Percentiles rank a stretch among this genome's conserved stretches.
Evolutionary conservation across 1,140 invertebrate species (phyloP).

Genomic region (Leptinotarsa undecemlineata): DNA sequence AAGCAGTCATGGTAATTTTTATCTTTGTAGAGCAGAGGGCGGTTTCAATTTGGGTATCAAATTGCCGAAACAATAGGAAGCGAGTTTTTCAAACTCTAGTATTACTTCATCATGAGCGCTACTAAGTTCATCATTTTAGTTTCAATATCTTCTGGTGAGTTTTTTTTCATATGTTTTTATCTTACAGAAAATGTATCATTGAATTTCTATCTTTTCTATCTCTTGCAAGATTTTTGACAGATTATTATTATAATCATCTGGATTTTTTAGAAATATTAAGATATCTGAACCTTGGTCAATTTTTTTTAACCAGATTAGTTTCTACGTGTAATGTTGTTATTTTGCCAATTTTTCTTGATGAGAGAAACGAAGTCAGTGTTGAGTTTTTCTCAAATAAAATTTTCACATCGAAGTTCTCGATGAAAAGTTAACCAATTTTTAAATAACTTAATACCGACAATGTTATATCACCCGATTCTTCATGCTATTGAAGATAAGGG

Average conservation of each 20-base stretch:
- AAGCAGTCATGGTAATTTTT: background rate
- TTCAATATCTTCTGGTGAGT: constrained; percentile 2
- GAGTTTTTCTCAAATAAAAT: no score
- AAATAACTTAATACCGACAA: no score
- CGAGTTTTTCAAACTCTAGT: background rate
- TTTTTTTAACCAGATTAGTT: background rate
- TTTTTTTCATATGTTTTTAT: background rate
- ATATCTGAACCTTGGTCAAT: background rate
- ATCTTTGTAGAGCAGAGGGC: background rate
- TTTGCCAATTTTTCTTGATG: no score
- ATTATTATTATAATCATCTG: background rate
- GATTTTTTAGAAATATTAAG: background rate
- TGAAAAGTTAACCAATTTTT: no score
- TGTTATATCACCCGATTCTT: no score
- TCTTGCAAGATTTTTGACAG: background rate
- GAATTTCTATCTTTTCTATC: background rate
- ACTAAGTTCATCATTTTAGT: background rate
- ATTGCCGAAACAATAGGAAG: background rate
- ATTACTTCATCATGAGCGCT: background rate
- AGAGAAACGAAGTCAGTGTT: no score
- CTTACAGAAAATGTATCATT: background rate
- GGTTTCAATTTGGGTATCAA: background rate
- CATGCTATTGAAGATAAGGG: no score
- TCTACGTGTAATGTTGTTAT: background rate
- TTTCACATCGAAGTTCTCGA: no score